Evolutionary conservation across 2,113 vertebrate genomes (phyloP).

Genomic region (Pygoscelis adeliae): DNA sequence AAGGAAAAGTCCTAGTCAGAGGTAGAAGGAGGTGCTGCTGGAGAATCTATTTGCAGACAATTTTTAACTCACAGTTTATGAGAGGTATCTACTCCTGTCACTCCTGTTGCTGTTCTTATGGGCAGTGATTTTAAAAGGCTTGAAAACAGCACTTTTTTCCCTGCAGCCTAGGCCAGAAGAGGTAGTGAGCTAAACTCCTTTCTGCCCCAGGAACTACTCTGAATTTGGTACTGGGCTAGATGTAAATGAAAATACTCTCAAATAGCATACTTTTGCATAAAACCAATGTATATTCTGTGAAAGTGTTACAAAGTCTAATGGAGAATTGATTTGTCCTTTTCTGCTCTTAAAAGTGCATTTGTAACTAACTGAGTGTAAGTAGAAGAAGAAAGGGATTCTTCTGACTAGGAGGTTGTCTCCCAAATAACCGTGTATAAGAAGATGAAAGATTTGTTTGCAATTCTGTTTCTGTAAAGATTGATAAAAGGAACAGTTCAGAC

Average conservation of each 20-base stretch:
- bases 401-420: neutral
- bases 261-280: neutral
- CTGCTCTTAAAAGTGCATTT: neutral
- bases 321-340: neutral
- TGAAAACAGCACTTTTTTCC: neutral
- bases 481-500: neutral
- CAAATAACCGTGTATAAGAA: neutral
- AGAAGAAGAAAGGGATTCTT: neutral
- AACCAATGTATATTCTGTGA: neutral
- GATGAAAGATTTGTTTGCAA: neutral
- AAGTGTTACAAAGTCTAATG: neutral
- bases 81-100: neutral
- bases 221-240: neutral
- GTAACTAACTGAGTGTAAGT: neutral
- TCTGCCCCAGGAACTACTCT: neutral
- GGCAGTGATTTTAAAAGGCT: neutral
- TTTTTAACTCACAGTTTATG: neutral
- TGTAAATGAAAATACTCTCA: neutral
- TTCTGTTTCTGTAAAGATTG: neutral
- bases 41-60: neutral
- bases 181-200: neutral
- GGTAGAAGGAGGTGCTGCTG: neutral
- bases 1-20: neutral
- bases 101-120: neutral
- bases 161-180: neutral